Evolutionary conservation across 2,797 vertebrate genomes (phyloP).

Genomic region (Chaetodon trifasciatus): DNA sequence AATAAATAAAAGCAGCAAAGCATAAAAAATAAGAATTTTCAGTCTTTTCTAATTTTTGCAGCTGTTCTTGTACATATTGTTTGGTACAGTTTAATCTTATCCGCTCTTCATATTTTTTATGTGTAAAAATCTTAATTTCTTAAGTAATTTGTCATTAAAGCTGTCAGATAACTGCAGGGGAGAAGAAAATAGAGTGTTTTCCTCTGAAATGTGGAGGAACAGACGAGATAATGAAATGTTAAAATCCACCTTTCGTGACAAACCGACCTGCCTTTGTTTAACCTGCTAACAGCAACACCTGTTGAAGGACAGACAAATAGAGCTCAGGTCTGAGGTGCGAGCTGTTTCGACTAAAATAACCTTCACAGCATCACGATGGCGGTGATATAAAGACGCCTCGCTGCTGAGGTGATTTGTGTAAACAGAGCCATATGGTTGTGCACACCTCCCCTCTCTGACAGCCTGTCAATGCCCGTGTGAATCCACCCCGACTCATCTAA

Average conservation of each 20-base stretch:
- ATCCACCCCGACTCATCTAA: conserved; percentile 38
- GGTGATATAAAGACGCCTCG: conserved; percentile 27
- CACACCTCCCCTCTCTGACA: conserved; percentile 33
- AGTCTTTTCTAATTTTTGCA: background rate
- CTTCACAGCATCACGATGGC: conserved; percentile 10
- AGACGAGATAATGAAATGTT: background rate
- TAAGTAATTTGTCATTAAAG: background rate
- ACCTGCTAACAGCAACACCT: background rate
- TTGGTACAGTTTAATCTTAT: no score
- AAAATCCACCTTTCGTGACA: background rate
- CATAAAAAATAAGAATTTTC: background rate
- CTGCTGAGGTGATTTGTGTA: conserved; percentile 47
- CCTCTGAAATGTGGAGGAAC: background rate
- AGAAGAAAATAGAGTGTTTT: background rate
- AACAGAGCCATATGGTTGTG: conserved; percentile 60
- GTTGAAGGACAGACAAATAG: background rate
- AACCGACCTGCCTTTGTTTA: conserved; percentile 26
- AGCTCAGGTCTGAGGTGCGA: background rate
- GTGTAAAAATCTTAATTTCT: background rate
- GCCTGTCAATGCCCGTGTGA: conserved; percentile 38
- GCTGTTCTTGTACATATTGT: background rate
- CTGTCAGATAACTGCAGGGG: background rate
- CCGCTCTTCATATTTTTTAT: no score
- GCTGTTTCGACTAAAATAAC: conserved; percentile 16
- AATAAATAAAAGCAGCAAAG: background rate